Percentiles rank a stretch among this genome's conserved stretches.
These are phyloP conservation scores for Phaedon cochleariae DNA, from an alignment of 2,888 invertebrate genomes.

Conservation along the genomic window DNA sequence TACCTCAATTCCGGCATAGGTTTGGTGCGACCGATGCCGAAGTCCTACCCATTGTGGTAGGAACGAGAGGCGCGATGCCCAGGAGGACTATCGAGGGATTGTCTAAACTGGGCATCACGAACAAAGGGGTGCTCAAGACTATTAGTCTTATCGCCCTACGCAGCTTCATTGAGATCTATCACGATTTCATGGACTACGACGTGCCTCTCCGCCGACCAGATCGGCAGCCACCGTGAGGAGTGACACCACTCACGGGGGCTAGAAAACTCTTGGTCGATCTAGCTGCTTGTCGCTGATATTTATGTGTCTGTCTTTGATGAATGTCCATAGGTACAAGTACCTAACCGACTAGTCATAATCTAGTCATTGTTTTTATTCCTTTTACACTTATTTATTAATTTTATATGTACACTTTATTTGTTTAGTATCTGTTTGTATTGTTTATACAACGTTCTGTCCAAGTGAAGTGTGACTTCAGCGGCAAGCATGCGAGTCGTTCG, in stretches of 20 bases:
- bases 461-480: too few species aligned
- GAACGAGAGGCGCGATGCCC: constrained; percentile 47
- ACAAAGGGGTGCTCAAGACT: constrained; percentile 35
- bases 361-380: too few species aligned
- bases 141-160: constrained; percentile 44
- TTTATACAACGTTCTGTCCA: too few species aligned
- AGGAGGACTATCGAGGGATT: constrained; percentile 43
- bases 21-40: constrained; percentile 29
- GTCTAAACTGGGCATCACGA: constrained; percentile 39
- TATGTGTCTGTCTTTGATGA: background rate
- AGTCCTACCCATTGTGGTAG: constrained; percentile 52
- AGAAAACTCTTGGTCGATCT: constrained; percentile 1
- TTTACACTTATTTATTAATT: too few species aligned
- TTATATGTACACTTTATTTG: too few species aligned
- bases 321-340: background rate
- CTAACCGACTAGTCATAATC: too few species aligned
- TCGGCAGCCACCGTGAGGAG: background rate
- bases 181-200: constrained; percentile 49
- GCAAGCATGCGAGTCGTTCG: too few species aligned
- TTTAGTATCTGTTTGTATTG: too few species aligned
- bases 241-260: background rate
- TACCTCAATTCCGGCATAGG: constrained; percentile 34
- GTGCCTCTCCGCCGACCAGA: constrained; percentile 31
- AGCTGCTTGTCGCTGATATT: background rate
- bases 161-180: constrained; percentile 48